A percentile compares a stretch with the other conserved stretches of the same genome.
Evolutionary conservation across 1,140 invertebrate species (phyloP).

Genomic region (Apolygus lucorum): DNA sequence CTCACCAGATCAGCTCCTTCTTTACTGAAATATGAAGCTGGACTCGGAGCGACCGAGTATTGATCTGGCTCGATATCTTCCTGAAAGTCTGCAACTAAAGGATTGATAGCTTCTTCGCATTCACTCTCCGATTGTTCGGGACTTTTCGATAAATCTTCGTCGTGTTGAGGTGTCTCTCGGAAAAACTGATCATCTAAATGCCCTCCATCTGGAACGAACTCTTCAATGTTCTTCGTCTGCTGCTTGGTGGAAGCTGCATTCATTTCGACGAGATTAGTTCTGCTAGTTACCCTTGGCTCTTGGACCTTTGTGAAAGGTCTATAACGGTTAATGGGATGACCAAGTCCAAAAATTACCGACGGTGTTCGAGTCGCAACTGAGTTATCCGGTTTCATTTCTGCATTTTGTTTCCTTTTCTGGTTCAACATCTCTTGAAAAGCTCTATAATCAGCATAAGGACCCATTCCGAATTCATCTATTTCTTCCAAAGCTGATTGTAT

Average conservation of each 20-base stretch:
- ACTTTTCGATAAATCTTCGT: constrained; percentile 40
- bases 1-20: too few relatives aligned
- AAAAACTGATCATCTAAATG: constrained; percentile 71
- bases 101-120: constrained; percentile 64
- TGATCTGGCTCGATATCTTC: constrained; percentile 77
- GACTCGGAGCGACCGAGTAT: too few relatives aligned
- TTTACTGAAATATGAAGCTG: too few relatives aligned
- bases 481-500: constrained; percentile 75
- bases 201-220: constrained; percentile 75
- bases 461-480: constrained; percentile 60
- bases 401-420: constrained; percentile 58
- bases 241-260: neutral
- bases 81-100: constrained; percentile 75
- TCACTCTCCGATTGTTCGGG: constrained; percentile 58
- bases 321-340: neutral
- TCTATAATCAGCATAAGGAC: constrained; percentile 27
- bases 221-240: constrained; percentile 57
- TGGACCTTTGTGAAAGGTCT: neutral
- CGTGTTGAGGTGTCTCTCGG: constrained; percentile 50
- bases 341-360: constrained; percentile 17
- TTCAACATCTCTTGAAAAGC: constrained; percentile 65
- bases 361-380: constrained; percentile 18
- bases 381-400: constrained; percentile 43
- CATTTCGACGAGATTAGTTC: neutral
- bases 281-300: too few relatives aligned